phyloP scores from a whole-genome alignment of 1,140 invertebrate species.

The Drosophila albomicans region DNA sequence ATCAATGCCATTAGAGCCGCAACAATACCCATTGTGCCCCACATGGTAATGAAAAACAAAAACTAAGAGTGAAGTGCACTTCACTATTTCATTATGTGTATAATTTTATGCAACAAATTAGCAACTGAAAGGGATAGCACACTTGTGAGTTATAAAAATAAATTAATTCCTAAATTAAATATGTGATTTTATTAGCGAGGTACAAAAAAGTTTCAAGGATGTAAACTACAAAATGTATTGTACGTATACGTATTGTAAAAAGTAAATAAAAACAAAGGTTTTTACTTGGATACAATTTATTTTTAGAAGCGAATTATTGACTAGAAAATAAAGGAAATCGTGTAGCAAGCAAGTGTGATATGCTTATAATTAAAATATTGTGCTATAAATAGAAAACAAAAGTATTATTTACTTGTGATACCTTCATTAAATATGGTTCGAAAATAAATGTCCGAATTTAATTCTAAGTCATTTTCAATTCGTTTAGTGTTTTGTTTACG shows the following conservation, averaged over 20 bases:
- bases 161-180: constrained; percentile 3
- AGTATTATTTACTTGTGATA: no score
- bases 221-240: background rate
- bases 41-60: constrained; percentile 11
- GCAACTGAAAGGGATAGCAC: constrained; percentile 6
- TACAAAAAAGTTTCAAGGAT: background rate
- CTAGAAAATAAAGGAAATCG: no score
- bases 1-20: constrained; percentile 35
- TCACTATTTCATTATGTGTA: constrained; percentile 10
- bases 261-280: background rate
- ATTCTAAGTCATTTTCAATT: background rate
- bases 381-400: no score
- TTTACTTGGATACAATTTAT: background rate
- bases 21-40: background rate
- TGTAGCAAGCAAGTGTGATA: no score
- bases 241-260: background rate
- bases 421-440: no score
- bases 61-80: constrained; percentile 6
- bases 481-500: background rate
- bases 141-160: background rate
- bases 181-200: background rate
- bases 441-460: background rate
- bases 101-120: constrained; percentile 9
- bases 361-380: no score
- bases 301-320: no score